These are phyloP conservation scores for Spermophilus dauricus DNA, from an alignment of 2,113 vertebrate genomes.

Conservation along the genomic window DNA sequence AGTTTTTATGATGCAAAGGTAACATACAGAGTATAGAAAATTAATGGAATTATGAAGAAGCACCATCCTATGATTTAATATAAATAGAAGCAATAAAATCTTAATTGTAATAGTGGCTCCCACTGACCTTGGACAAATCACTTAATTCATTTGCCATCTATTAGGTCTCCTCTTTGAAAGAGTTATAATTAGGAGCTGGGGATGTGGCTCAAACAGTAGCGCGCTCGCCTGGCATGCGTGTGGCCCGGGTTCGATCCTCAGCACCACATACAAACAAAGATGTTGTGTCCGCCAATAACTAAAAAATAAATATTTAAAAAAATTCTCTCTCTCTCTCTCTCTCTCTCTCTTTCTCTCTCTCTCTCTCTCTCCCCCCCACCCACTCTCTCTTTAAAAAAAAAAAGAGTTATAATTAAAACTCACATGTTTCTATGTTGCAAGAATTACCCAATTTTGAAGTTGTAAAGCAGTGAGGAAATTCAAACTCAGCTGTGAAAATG, in stretches of 20 bases:
- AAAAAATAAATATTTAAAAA: too few relatives aligned
- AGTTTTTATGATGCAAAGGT: not conserved
- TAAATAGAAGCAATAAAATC: not conserved
- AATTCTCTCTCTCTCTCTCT: too few relatives aligned
- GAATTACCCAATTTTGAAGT: conserved; percentile 4
- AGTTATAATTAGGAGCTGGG: not conserved
- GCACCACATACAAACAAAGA: too few relatives aligned
- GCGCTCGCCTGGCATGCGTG: too few relatives aligned
- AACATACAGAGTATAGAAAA: not conserved
- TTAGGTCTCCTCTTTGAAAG: conserved; percentile 23
- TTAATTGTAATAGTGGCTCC: not conserved
- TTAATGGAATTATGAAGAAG: not conserved
- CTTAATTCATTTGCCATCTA: not conserved
- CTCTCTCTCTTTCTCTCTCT: too few relatives aligned
- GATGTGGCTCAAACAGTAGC: too few relatives aligned
- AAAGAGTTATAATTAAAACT: not conserved
- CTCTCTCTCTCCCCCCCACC: too few relatives aligned
- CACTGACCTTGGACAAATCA: not conserved
- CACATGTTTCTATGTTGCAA: not conserved
- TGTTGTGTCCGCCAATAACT: too few relatives aligned
- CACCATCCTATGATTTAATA: not conserved
- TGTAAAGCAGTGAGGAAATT: conserved; percentile 49
- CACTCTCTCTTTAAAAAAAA: too few relatives aligned
- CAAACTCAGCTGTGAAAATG: conserved; percentile 19
- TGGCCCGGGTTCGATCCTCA: too few relatives aligned